Evolutionary conservation across 2,888 invertebrate genomes (phyloP), one percentile per base, ranked within the genome.

Genomic region (Julus scandinavius): DNA sequence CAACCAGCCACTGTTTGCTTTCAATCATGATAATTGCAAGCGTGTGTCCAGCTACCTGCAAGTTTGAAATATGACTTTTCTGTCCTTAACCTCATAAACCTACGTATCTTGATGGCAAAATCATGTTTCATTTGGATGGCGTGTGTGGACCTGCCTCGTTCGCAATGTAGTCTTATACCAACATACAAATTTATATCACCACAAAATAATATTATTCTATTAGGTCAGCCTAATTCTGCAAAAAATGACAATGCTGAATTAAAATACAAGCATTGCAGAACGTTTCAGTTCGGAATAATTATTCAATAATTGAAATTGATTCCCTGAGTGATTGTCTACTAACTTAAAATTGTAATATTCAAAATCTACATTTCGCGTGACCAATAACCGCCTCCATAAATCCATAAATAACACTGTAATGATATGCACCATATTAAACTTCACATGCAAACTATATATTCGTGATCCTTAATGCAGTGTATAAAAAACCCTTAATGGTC

Each of bases 81-180:
- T 80, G 80, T 80, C 80, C 80, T 80, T 80, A 80, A 80, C 80
- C 80, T 80, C 80, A 80, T 80, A 80, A 80, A 80, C 80, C 80
- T 38, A 38, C 38, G 80, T 80, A 80, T 80, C 80, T 80, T 38
- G 38, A 80, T 80, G 80, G 80, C 38, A 80, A 80, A 80, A 80
- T 38, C 38, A 72, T 80, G 80, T 80, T 80, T 38, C 29, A 9
- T 40, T 40, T 29, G 54, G 15, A 29, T 20, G 7, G 72, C 72
- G 29, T 72, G 29, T 11, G 0, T 72, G 5, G 9, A 72, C 29
- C 13, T 80, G 13, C 38, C 29, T 9, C 38, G 80, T 54, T 4
- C 54, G 3, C 17, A 54, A 17, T 17, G 4, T 54, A 17, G 15
- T 13, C 29, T 29, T 4, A 38, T 45, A 5, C 41, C 2, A 45